Evolutionary conservation across 1,140 invertebrate genomes (phyloP).

Genomic region (Drosophila gunungcola): DNA sequence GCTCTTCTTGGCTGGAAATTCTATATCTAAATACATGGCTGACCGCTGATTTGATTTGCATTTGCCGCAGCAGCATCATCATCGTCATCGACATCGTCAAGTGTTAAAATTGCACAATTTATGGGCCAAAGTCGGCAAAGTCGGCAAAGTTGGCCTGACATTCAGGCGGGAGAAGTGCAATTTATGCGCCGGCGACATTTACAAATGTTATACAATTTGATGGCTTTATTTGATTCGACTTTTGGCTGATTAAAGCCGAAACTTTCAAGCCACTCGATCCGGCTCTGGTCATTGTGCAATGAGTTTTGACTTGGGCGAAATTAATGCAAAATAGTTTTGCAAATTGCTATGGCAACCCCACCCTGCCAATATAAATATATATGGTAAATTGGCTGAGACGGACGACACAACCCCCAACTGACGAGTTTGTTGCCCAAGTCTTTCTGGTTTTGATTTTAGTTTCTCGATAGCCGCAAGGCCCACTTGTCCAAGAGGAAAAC

Average conservation of each 20-base stretch:
- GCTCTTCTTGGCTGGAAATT: constrained; percentile 37
- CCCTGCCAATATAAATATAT: constrained; percentile 29
- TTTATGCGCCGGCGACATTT: constrained; percentile 59
- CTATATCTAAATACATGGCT: constrained; percentile 49
- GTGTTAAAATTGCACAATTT: constrained; percentile 61
- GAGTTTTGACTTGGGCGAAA: constrained; percentile 14
- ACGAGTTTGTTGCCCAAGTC: constrained; percentile 71
- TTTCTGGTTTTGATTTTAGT: constrained; percentile 54
- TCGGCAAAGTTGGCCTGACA: constrained; percentile 46
- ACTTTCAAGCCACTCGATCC: constrained; percentile 16
- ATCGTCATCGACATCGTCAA: constrained; percentile 17
- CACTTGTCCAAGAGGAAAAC: constrained; percentile 16
- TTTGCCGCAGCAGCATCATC: constrained; percentile 27
- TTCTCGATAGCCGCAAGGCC: constrained; percentile 47
- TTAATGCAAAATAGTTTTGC: constrained; percentile 45
- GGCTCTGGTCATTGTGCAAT: constrained; percentile 40
- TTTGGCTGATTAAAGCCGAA: constrained; percentile 30
- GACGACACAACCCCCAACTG: constrained; percentile 60
- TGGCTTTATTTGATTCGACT: constrained; percentile 24
- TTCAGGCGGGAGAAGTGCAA: constrained; percentile 42
- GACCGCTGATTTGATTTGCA: constrained; percentile 65
- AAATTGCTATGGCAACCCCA: constrained; percentile 28
- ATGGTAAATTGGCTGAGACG: neutral
- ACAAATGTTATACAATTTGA: constrained; percentile 60
- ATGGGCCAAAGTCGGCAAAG: constrained; percentile 58